A percentile compares a stretch with the other conserved stretches of the same genome.
Evolutionary conservation across 2,797 vertebrate genomes (phyloP).

Genomic region (Hydrophis major): DNA sequence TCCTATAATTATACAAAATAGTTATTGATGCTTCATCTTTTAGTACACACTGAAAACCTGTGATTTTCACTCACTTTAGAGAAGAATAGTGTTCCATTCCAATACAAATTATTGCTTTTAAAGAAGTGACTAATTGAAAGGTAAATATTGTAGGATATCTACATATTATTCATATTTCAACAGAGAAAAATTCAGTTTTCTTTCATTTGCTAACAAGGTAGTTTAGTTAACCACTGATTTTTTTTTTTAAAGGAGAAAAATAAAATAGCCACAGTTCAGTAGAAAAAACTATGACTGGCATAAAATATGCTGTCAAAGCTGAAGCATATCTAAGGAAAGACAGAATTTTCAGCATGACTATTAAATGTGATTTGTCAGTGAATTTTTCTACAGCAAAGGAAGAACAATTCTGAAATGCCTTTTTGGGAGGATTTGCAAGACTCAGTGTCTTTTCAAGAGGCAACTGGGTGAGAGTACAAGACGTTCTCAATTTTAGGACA

Average conservation of each 20-base stretch:
- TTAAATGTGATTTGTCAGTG: neutral
- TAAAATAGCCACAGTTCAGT: neutral
- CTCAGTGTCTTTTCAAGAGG: neutral
- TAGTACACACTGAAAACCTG: neutral
- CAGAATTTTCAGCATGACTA: neutral
- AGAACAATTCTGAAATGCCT: neutral
- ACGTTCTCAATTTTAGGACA: neutral
- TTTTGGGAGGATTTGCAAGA: neutral
- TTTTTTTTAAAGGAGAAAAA: neutral
- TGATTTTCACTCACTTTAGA: neutral
- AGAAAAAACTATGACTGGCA: neutral
- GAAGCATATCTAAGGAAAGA: neutral
- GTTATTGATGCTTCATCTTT: neutral
- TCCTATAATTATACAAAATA: neutral
- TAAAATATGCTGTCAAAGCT: neutral
- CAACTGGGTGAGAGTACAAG: neutral
- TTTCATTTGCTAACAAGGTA: neutral
- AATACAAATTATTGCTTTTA: neutral
- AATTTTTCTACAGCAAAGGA: conserved; percentile 7
- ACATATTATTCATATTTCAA: neutral
- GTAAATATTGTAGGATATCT: neutral
- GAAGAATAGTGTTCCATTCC: neutral
- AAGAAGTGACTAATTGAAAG: neutral
- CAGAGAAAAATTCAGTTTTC: neutral
- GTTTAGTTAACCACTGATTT: neutral